A percentile compares a stretch with the other conserved stretches of the same genome.
Evolutionary conservation across 2,888 invertebrate genomes (phyloP).

Genomic region (Platycnemis pennipes): DNA sequence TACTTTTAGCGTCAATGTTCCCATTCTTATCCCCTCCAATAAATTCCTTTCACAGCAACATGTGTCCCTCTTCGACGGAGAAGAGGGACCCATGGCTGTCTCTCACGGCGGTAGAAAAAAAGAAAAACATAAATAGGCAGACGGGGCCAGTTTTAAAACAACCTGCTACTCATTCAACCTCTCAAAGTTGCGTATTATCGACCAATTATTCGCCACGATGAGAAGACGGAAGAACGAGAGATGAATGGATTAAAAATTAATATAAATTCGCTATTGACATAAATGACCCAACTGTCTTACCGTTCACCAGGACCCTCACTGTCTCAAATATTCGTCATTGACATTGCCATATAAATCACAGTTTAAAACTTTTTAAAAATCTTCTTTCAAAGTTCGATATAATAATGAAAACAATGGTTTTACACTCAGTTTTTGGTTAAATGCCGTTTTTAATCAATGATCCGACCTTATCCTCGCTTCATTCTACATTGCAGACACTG

Average conservation of each 20-base stretch:
- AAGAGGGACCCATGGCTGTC: not conserved
- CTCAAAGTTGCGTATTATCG: constrained; percentile 42
- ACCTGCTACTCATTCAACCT: not conserved
- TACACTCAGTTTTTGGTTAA: too few species aligned
- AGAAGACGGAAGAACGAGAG: not conserved
- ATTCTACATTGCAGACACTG: too few species aligned
- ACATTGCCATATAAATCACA: too few species aligned
- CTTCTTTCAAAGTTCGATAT: too few species aligned
- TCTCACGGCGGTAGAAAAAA: not conserved
- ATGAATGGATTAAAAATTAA: not conserved
- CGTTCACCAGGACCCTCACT: too few species aligned
- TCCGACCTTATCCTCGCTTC: too few species aligned
- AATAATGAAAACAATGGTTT: too few species aligned
- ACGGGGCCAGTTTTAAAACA: not conserved
- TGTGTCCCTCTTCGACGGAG: not conserved
- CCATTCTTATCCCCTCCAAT: not conserved
- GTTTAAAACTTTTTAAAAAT: too few species aligned
- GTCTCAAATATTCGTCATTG: too few species aligned
- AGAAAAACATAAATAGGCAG: not conserved
- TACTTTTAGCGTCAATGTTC: not conserved
- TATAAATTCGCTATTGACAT: too few species aligned
- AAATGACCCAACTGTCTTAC: too few species aligned
- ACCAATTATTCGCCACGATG: not conserved
- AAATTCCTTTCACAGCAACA: not conserved
- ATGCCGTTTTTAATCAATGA: too few species aligned